phyloP scores from a whole-genome alignment of 1,140 invertebrate species.

The Bombus difficillimus region DNA sequence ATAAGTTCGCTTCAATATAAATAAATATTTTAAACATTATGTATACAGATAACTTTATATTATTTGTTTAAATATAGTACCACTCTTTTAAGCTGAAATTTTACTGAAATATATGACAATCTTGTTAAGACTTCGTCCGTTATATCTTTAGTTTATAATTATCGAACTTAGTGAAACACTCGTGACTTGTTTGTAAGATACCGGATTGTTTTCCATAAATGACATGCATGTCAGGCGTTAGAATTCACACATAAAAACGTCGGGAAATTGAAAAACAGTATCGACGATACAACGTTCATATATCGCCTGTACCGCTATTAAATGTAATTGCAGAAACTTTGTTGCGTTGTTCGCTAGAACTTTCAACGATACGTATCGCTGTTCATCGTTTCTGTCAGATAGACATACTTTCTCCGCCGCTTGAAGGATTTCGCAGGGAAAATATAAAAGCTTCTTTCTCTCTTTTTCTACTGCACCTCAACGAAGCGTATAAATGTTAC shows the following conservation, averaged over 20 bases:
- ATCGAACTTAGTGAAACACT: background rate
- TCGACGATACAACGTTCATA: background rate
- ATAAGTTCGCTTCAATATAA: no score
- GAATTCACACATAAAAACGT: background rate
- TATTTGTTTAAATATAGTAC: no score
- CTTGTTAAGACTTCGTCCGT: background rate
- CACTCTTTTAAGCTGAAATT: background rate
- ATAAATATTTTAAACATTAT: no score
- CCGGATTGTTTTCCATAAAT: background rate
- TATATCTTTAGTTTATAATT: no score
- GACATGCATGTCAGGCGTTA: background rate
- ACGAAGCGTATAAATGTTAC: background rate
- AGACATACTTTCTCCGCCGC: constrained; percentile 55
- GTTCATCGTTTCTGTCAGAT: constrained; percentile 43
- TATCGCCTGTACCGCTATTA: background rate
- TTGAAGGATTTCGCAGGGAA: constrained; percentile 51
- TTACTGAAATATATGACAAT: background rate
- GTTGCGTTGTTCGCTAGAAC: constrained; percentile 8
- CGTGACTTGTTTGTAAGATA: background rate
- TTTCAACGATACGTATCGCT: constrained; percentile 24
- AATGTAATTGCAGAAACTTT: constrained; percentile 8
- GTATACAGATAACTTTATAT: no score
- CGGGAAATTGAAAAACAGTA: background rate
- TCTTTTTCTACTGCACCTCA: constrained; percentile 21
- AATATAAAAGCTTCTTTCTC: constrained; percentile 47